Percentiles rank a stretch among this genome's conserved stretches.
Evolutionary conservation across 2,888 invertebrate genomes (phyloP).

Genomic region (Cryptocheilus praepositus): DNA sequence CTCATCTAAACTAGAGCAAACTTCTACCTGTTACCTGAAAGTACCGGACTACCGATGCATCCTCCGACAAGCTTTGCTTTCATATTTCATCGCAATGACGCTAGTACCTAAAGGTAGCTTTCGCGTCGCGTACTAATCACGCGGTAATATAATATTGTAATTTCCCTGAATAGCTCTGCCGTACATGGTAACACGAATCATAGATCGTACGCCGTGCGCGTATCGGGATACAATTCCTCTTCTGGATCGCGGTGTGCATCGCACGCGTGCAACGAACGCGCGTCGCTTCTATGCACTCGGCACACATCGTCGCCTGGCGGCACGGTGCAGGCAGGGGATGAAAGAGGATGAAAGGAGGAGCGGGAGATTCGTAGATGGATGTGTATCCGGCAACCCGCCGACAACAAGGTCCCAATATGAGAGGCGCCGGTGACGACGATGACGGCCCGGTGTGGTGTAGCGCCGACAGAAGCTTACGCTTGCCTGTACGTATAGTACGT

Average conservation of each 20-base stretch:
- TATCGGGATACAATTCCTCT: too few species aligned
- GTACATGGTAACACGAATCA: too few species aligned
- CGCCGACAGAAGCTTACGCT: slow-evolving; percentile 11
- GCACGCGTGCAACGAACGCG: slow-evolving; percentile 11
- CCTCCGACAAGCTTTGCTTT: too few species aligned
- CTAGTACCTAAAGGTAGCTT: too few species aligned
- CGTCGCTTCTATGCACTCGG: slow-evolving; percentile 24
- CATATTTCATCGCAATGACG: too few species aligned
- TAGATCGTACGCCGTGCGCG: too few species aligned
- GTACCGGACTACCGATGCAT: too few species aligned
- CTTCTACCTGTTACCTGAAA: too few species aligned
- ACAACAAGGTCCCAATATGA: slow-evolving; percentile 53
- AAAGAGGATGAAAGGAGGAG: neutral
- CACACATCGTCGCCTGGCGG: neutral
- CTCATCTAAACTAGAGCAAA: too few species aligned
- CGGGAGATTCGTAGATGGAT: slow-evolving; percentile 37
- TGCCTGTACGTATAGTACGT: slow-evolving; percentile 18
- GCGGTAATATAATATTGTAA: too few species aligned
- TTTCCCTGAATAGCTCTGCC: too few species aligned
- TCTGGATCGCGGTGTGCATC: neutral
- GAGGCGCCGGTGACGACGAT: slow-evolving; percentile 11
- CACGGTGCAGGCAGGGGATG: neutral
- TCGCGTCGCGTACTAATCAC: too few species aligned
- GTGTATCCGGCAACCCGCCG: slow-evolving; percentile 57
- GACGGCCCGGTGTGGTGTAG: neutral